These are phyloP conservation scores for Australoheros scitulus DNA, from an alignment of 2,113 vertebrate species.

Conservation along the genomic window DNA sequence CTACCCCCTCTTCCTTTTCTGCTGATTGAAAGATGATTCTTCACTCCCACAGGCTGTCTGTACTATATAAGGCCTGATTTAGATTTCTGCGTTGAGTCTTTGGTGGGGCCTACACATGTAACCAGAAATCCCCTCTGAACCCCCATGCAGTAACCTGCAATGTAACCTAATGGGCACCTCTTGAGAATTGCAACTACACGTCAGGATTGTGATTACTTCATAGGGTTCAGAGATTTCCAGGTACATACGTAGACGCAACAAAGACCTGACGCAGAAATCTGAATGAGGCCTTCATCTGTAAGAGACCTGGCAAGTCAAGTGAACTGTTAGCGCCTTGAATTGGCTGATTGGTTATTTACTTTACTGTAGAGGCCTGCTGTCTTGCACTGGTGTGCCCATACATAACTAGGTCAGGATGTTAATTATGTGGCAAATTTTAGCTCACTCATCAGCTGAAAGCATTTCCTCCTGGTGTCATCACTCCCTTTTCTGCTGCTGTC, in stretches of 20 bases:
- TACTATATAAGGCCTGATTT: background rate
- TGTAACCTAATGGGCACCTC: too few species aligned
- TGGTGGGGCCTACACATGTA: too few species aligned
- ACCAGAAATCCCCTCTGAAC: too few species aligned
- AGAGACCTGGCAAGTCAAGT: background rate
- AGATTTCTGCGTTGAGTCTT: too few species aligned
- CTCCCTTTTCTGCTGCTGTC: background rate
- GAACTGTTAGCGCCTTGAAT: background rate
- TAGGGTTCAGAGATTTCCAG: too few species aligned
- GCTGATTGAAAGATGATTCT: fast-evolving
- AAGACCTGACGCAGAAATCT: too few species aligned
- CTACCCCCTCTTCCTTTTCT: too few species aligned
- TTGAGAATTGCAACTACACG: too few species aligned
- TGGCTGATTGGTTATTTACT: background rate
- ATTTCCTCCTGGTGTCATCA: background rate
- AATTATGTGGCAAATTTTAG: background rate
- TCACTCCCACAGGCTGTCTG: background rate
- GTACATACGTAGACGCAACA: too few species aligned
- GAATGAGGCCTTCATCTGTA: background rate
- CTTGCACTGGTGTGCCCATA: background rate
- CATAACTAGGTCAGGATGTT: background rate
- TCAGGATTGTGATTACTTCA: too few species aligned
- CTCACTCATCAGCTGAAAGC: background rate
- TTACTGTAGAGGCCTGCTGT: background rate
- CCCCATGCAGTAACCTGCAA: too few species aligned